These are phyloP conservation scores for Anas bahamensis DNA, from an alignment of 2,797 vertebrate genomes.

Conservation along the genomic window DNA sequence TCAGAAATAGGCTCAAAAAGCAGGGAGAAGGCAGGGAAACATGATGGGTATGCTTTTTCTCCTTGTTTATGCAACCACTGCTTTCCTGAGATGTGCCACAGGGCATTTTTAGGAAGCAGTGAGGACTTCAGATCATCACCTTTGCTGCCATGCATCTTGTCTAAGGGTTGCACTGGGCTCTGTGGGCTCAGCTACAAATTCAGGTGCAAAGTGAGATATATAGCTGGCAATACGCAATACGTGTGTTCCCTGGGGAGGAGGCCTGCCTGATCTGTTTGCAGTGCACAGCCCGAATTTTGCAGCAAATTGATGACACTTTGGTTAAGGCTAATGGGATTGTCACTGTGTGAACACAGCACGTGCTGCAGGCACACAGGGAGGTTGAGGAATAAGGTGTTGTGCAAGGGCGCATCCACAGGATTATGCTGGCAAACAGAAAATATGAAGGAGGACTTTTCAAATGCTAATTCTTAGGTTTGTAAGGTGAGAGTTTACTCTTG, in stretches of 20 bases:
- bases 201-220: neutral
- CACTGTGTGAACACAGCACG: fast-evolving
- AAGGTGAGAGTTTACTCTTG: neutral
- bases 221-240: neutral
- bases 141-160: neutral
- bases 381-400: neutral
- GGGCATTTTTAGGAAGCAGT: neutral
- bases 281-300: neutral
- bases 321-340: slow-evolving; percentile 1
- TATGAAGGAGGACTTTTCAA: neutral
- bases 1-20: neutral
- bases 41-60: neutral
- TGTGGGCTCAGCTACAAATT: neutral
- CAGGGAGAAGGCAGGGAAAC: neutral
- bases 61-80: neutral
- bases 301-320: neutral
- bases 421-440: neutral
- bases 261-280: neutral
- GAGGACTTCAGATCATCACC: neutral
- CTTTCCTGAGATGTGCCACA: neutral
- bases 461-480: neutral
- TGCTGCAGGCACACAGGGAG: neutral
- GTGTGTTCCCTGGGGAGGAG: neutral
- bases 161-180: neutral
- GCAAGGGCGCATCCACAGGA: neutral